Evolutionary conservation across 2,797 vertebrate genomes (phyloP), one percentile per base, ranked within the genome.

Genomic region (Anabacerthia variegaticeps): DNA sequence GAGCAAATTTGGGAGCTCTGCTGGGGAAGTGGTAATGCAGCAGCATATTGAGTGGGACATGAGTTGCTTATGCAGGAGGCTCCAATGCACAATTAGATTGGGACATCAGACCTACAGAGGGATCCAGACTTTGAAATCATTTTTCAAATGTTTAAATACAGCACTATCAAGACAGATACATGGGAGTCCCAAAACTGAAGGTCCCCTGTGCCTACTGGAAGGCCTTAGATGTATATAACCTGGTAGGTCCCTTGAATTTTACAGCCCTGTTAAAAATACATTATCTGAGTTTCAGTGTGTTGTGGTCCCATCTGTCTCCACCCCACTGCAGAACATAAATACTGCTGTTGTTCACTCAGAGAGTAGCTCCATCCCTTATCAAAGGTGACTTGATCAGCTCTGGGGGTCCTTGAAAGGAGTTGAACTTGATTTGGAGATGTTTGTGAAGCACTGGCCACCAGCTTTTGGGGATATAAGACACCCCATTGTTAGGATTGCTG

Each of bases 41-140:
- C 61, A 89, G n/a, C 8, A 2, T 16, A 4, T 8, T 65, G 49
- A 30, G 36, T 30, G 62, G 54, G 34, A 22, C 10, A 6, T 0
- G 0, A 44, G 58, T 6, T 58, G 18, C 20, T 85, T 13, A 23
- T 43, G 51, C 62, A 37, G 58, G 46, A 78, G 27, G 3, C 5
- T 1, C 22, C 67, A 55, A 0, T 18, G 63, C 67, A 44, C 8
- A 3, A 22, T n/a, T 18, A 46, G 20, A 5, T 2, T 54, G 54
- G n/a, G 30, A 55, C 36, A 18, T 75, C 23, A n/a, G 37, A n/a
- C 37, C 18, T 43, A 1, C 0, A 1, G 48, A 62, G 28, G 54
- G 30, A 79, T 52, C 22, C 61, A 56, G 68, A 6, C 55, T 79
- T 66, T 44, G 30, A 30, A 62, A 48, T 52, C 8, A 36, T 20